Percentiles rank a stretch among this genome's conserved stretches.
Conservation (phyloP, 2,113 vertebrate species). For the Sinocyclocheilus maitianheensis region DNA sequence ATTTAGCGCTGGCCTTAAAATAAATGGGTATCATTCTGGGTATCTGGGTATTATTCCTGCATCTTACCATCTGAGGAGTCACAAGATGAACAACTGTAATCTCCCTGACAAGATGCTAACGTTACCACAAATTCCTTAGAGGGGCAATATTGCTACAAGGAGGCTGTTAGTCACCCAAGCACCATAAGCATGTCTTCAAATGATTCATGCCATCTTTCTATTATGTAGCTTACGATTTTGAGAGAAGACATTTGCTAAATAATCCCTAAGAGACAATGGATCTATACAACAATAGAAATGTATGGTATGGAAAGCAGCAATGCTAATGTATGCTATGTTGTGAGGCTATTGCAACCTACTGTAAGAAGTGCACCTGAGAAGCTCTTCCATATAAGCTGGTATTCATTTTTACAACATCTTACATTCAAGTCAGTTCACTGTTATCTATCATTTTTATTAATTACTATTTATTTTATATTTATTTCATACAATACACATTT, state of each 20-base stretch:
- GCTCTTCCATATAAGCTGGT: neutral
- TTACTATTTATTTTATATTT: too few relatives aligned
- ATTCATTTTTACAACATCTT: neutral
- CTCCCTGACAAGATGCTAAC: conserved; percentile 17
- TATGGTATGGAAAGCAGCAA: neutral
- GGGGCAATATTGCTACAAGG: conserved; percentile 21
- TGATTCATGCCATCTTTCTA: neutral
- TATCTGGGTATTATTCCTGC: neutral
- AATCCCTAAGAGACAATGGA: neutral
- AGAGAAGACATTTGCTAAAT: neutral
- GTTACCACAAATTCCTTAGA: conserved; percentile 17
- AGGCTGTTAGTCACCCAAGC: conserved; percentile 18
- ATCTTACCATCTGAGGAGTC: conserved; percentile 4
- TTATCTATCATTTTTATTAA: too few relatives aligned
- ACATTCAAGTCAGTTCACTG: neutral
- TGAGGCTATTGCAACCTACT: neutral
- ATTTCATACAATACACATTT: too few relatives aligned
- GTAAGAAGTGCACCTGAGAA: neutral
- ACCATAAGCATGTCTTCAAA: neutral
- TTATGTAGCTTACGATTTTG: neutral
- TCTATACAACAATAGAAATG: neutral
- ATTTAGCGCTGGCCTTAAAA: neutral
- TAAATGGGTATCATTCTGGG: neutral
- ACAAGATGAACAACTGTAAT: conserved; percentile 36
- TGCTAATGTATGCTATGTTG: neutral